Evolutionary conservation across 1,140 invertebrate species (phyloP).

Genomic region (Parasteatoda tepidariorum): DNA sequence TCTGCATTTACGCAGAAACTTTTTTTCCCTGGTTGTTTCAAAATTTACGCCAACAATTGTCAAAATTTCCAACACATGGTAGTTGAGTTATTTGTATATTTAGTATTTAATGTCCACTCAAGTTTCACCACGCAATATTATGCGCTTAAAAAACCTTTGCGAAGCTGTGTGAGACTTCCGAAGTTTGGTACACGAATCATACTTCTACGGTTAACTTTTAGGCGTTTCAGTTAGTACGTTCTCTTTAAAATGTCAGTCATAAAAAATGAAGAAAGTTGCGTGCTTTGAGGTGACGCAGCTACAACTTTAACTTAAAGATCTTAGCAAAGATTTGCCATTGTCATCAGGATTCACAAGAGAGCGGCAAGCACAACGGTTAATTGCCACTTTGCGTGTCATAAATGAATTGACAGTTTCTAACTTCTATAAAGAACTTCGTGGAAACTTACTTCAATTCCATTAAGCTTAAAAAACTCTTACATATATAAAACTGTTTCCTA

Average conservation of each 20-base stretch:
- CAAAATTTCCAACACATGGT: no score
- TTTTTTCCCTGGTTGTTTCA: no score
- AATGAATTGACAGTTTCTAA: constrained; percentile 39
- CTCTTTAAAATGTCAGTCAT: neutral
- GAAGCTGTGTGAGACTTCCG: no score
- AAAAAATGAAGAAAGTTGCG: constrained; percentile 22
- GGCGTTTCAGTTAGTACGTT: constrained; percentile 3
- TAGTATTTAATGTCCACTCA: no score
- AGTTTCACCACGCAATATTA: no score
- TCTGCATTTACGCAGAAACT: no score
- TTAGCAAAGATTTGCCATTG: constrained; percentile 22
- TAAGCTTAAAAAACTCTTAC: neutral
- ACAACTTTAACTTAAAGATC: constrained; percentile 38
- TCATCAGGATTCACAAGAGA: constrained; percentile 20
- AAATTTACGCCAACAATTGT: no score
- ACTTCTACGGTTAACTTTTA: constrained; percentile 15
- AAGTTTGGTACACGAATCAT: neutral
- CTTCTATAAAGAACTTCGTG: constrained; percentile 32
- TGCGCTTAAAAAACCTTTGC: no score
- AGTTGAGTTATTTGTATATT: no score
- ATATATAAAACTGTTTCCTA: no score
- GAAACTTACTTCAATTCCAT: neutral
- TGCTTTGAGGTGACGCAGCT: constrained; percentile 38
- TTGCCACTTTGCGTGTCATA: constrained; percentile 41
- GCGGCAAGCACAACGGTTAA: constrained; percentile 6